phyloP scores from a whole-genome alignment of 2,888 invertebrate species.

The Drosophila subsilvestris region DNA sequence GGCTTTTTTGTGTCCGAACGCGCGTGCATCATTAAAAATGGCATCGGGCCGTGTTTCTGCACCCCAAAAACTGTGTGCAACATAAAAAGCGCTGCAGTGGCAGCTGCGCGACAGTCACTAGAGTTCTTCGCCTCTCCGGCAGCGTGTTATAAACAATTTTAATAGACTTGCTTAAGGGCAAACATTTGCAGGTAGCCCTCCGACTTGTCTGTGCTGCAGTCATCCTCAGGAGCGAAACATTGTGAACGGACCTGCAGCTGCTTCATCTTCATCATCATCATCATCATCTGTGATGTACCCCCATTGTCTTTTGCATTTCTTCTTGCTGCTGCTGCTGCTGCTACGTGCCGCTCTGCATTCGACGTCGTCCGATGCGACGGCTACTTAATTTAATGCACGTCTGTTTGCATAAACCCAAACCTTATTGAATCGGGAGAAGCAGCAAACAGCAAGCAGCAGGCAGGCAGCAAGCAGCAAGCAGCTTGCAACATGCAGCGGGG shows the following conservation, averaged over 20 bases:
- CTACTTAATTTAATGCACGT: constrained; percentile 80
- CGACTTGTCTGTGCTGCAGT: background rate
- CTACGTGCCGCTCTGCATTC: constrained; percentile 74
- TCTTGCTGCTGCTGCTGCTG: constrained; percentile 24
- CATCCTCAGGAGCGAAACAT: constrained; percentile 43
- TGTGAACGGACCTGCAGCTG: constrained; percentile 38
- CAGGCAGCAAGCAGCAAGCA: constrained; percentile 14
- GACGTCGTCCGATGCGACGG: constrained; percentile 65
- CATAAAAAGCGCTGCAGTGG: constrained; percentile 65
- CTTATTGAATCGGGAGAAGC: constrained; percentile 71
- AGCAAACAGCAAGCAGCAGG: constrained; percentile 42
- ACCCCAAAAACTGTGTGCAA: constrained; percentile 47
- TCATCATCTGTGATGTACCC: constrained; percentile 37
- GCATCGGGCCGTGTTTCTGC: constrained; percentile 52
- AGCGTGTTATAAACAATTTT: constrained; percentile 71
- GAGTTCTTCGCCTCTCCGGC: constrained; percentile 32
- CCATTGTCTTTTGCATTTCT: constrained; percentile 51
- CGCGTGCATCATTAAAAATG: constrained; percentile 72
- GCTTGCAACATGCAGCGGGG: constrained; percentile 15
- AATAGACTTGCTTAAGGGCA: constrained; percentile 79
- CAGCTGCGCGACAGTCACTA: constrained; percentile 14
- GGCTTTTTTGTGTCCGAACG: constrained; percentile 55
- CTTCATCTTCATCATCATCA: constrained; percentile 28
- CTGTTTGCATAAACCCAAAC: constrained; percentile 80
- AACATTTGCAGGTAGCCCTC: constrained; percentile 58